These are phyloP conservation scores for Leptocoma aspasia DNA, from an alignment of 2,113 vertebrate species.

Conservation along the genomic window DNA sequence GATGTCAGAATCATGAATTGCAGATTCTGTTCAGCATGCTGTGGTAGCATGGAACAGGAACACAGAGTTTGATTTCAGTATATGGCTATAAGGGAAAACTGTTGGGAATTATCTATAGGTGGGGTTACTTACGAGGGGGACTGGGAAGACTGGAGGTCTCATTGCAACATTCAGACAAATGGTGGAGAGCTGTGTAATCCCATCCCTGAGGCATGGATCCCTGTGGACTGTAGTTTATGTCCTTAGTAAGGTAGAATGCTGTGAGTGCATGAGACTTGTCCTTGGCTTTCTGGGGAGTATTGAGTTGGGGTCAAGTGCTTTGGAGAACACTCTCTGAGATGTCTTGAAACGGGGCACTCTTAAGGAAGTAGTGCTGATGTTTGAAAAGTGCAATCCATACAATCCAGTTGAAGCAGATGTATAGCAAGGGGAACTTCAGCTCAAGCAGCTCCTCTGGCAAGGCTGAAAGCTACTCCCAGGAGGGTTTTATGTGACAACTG, in stretches of 20 bases:
- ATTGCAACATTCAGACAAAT: neutral
- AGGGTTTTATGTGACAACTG: neutral
- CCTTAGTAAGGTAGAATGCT: neutral
- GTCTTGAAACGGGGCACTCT: neutral
- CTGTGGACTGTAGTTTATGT: neutral
- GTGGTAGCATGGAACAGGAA: neutral
- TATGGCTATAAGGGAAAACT: neutral
- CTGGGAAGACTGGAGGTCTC: neutral
- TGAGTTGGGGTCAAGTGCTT: neutral
- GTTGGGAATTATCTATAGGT: neutral
- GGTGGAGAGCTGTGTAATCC: neutral
- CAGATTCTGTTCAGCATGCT: neutral
- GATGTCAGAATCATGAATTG: neutral
- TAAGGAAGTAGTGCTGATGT: neutral
- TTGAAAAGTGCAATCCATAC: neutral
- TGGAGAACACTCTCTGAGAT: neutral
- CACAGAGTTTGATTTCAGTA: neutral
- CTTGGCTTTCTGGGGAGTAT: neutral
- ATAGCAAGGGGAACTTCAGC: neutral
- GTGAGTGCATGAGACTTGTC: neutral
- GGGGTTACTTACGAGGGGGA: neutral
- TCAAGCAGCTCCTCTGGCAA: neutral
- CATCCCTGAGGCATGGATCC: neutral
- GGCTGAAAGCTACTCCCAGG: neutral
- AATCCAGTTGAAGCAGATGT: accelerated